phyloP scores from a whole-genome alignment of 2,888 invertebrate genomes.

The Sylvicola fuscatus region DNA sequence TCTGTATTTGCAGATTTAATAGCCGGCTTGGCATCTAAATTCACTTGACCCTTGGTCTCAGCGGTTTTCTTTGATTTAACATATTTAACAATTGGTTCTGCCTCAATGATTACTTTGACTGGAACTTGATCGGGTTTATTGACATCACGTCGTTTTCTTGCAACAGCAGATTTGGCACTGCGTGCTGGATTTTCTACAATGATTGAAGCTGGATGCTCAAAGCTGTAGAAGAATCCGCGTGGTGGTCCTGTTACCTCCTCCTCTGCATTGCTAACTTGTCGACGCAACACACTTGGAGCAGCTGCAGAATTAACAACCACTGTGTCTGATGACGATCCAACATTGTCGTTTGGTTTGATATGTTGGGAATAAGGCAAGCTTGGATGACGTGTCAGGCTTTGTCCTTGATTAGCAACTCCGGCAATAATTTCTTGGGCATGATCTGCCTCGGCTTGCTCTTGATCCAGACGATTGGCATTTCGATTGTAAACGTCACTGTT shows the following conservation, averaged over 20 bases:
- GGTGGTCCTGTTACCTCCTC: slow-evolving; percentile 33
- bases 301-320: slow-evolving; percentile 1
- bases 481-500: slow-evolving; percentile 13
- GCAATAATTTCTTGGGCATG: slow-evolving; percentile 3
- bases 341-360: slow-evolving; percentile 5
- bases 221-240: slow-evolving; percentile 51
- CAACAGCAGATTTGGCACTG: background rate
- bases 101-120: background rate
- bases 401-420: slow-evolving; percentile 7
- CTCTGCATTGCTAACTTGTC: slow-evolving; percentile 11
- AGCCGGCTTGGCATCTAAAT: too few relatives aligned
- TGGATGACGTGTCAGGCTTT: slow-evolving; percentile 8
- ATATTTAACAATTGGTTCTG: background rate
- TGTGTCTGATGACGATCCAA: slow-evolving; percentile 4
- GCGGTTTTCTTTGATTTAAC: background rate
- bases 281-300: background rate
- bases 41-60: background rate
- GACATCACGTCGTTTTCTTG: background rate
- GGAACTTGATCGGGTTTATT: background rate
- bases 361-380: slow-evolving; percentile 6
- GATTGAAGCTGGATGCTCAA: slow-evolving; percentile 41
- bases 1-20: too few relatives aligned
- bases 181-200: slow-evolving; percentile 16
- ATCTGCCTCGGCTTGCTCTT: slow-evolving; percentile 5
- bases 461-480: slow-evolving; percentile 5